Percentiles rank a stretch among this genome's conserved stretches.
phyloP scores from a whole-genome alignment of 2,888 invertebrate genomes.

The Ophioninae sp. region DNA sequence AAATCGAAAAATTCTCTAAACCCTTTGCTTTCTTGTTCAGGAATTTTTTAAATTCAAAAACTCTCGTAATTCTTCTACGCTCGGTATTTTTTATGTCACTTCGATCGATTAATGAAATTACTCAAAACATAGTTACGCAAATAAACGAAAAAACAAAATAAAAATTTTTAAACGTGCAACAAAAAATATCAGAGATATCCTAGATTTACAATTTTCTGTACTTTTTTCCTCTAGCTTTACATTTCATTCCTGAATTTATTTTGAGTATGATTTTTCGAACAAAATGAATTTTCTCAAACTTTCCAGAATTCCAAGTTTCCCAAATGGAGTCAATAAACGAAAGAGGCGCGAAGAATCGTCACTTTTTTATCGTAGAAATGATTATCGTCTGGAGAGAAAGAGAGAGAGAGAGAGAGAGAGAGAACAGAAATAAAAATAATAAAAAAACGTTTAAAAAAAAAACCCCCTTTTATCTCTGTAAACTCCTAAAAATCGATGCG shows the following conservation, averaged over 20 bases:
- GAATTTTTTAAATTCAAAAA: no score
- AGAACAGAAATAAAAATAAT: not conserved
- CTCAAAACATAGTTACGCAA: not conserved
- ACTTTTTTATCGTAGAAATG: not conserved
- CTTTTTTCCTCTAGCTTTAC: not conserved
- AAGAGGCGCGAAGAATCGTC: not conserved
- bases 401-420: not conserved
- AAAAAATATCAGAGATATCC: not conserved
- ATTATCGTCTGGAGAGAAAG: not conserved
- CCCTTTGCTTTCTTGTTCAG: no score
- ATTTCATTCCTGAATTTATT: not conserved
- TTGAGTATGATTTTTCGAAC: not conserved
- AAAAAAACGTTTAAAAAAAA: conserved; percentile 9
- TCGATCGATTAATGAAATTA: not conserved
- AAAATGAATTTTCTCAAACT: not conserved
- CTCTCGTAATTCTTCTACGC: not conserved
- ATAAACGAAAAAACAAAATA: not conserved
- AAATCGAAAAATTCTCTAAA: not conserved
- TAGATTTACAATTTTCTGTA: not conserved
- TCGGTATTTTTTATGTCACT: not conserved
- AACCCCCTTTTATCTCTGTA: conserved; percentile 26
- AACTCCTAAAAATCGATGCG: conserved; percentile 17
- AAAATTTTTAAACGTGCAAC: not conserved
- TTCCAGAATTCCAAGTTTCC: not conserved
- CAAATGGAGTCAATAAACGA: not conserved